Evolutionary conservation across 2,888 invertebrate genomes (phyloP).

Genomic region (Marronus borbonicus): DNA sequence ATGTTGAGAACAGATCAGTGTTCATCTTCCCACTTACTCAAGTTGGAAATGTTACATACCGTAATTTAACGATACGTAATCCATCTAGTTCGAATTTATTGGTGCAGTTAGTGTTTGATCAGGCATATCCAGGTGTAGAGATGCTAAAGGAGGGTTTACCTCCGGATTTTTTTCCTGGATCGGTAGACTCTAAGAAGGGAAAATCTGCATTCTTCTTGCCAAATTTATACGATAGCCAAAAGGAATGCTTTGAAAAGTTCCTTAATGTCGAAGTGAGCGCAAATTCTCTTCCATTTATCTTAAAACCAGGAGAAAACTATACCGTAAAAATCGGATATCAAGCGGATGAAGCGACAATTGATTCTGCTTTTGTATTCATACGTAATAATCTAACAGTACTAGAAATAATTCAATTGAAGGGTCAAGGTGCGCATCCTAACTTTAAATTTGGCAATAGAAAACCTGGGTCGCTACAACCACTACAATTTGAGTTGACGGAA

Average conservation of each 20-base stretch:
- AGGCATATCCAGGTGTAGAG: constrained; percentile 78
- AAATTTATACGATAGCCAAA: constrained; percentile 26
- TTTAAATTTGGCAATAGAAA: constrained; percentile 92
- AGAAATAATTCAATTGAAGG: constrained; percentile 87
- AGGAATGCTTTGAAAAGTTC: constrained; percentile 56
- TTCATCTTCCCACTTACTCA: constrained; percentile 82
- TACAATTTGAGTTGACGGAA: constrained; percentile 84
- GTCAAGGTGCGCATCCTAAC: constrained; percentile 88
- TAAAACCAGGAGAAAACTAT: constrained; percentile 75
- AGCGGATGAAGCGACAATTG: constrained; percentile 69
- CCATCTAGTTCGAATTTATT: constrained; percentile 81
- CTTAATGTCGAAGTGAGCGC: constrained; percentile 66
- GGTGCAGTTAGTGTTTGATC: constrained; percentile 82
- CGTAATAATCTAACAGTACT: constrained; percentile 95
- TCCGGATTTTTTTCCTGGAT: constrained; percentile 62
- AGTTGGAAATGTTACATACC: constrained; percentile 79
- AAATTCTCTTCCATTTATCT: constrained; percentile 73
- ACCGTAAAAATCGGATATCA: constrained; percentile 72
- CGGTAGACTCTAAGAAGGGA: constrained; percentile 48
- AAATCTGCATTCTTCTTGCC: constrained; percentile 49
- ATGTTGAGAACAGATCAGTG: constrained; percentile 68
- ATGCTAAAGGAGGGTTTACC: constrained; percentile 73
- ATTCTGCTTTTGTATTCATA: constrained; percentile 73
- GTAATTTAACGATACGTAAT: constrained; percentile 81
- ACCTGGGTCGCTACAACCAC: constrained; percentile 82